Evolutionary conservation across 2,113 vertebrate species (phyloP), one percentile per base, ranked within the genome.

Genomic region (Ailuropoda melanoleuca): DNA sequence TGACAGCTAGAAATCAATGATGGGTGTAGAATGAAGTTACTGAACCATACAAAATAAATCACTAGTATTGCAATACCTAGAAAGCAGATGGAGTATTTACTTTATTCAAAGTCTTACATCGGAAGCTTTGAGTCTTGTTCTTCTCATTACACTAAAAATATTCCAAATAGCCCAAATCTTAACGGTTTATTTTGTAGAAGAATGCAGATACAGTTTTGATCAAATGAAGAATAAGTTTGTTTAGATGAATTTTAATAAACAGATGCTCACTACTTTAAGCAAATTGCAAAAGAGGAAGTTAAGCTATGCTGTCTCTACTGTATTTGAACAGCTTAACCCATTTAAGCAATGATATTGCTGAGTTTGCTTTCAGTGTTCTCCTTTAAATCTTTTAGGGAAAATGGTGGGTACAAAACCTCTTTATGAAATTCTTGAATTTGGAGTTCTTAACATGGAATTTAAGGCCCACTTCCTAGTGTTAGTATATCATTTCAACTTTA

Each of bases 91-190:
- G 46, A 56, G 11, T 58, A 34, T 90, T 96, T 58, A 10, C 19
- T 80, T 86, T 53, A 53, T 80, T 21, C 62, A 86, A 53, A 90
- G 31, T 80, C 50, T 78, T 50, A 1, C 4, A 1, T 95, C n/a
- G 56, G 43, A 31, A 74, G 10, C 56, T 90, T 75, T 83, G 60
- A 70, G n/a, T 75, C 62, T 17, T 74, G 12, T 74, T 93, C 43
- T 96, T 90, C 12, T 94, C n/a, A 80, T 74, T 95, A 83, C 50
- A 15, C 50, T 95, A 55, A 90, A 87, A 94, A 81, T 95, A 75
- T 43, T 29, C 88, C 74, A 84, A 1, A 53, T 60, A 68, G 46
- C 26, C 12, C 26, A 66, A 26, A 70, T 95, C 43, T 55, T 95
- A 55, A 26, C 37, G 74, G 55, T 55, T 91, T 89, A 78, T 78